Conservation (phyloP, 2,797 vertebrate species). For the Onychomys arenicola region DNA sequence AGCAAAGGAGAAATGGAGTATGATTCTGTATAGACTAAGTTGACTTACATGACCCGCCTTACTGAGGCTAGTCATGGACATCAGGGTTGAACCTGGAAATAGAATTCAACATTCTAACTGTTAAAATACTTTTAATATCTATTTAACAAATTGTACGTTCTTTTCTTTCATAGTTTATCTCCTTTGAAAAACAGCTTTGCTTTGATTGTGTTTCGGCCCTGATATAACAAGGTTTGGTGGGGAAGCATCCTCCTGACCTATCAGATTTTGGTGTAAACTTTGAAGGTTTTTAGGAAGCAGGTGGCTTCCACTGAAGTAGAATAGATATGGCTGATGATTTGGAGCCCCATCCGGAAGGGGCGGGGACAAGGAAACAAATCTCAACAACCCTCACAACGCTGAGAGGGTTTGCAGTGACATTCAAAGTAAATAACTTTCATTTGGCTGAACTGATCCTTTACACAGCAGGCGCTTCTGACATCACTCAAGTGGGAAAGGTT, state of each 20-base stretch:
- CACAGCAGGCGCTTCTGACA: conserved; percentile 73
- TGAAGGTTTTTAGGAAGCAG: conserved; percentile 47
- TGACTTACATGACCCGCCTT: conserved; percentile 22
- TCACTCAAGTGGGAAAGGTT: conserved; percentile 82
- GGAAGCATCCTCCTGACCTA: conserved; percentile 10
- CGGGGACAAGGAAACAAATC: neutral
- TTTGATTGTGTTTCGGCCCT: conserved; percentile 39
- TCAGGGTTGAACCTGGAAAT: neutral
- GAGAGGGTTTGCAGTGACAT: conserved; percentile 67
- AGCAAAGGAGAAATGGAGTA: neutral
- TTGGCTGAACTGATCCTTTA: conserved; percentile 78
- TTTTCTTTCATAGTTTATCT: conserved; percentile 7
- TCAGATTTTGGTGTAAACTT: conserved; percentile 61
- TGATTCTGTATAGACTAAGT: neutral
- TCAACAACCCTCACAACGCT: neutral
- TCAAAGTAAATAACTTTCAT: conserved; percentile 83
- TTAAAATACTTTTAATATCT: neutral
- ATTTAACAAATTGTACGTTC: neutral
- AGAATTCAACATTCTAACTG: neutral
- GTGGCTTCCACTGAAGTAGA: conserved; percentile 61
- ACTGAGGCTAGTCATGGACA: neutral
- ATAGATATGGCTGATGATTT: conserved; percentile 2
- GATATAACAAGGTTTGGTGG: conserved; percentile 44
- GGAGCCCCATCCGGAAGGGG: neutral
- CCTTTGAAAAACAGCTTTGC: conserved; percentile 35